Conservation (phyloP, 2,888 invertebrate species). For the Caenorhabditis sp. region DNA sequence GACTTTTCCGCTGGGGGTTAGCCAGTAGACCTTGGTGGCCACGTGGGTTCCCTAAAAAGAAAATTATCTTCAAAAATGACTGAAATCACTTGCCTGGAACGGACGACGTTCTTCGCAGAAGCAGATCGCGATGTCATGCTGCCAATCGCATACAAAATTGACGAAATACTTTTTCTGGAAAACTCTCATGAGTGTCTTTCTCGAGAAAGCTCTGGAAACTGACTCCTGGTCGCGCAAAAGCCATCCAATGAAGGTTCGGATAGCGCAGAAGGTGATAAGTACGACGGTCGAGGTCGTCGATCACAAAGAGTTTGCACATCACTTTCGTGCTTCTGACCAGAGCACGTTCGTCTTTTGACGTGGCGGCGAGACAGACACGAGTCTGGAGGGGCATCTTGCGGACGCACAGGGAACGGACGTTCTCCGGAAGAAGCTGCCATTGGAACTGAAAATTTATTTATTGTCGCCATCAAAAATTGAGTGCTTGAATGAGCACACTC, state of each 20-base stretch:
- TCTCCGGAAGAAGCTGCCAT: slow-evolving; percentile 13
- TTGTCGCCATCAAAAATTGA: neutral
- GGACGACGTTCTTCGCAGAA: slow-evolving; percentile 39
- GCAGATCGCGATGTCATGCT: slow-evolving; percentile 30
- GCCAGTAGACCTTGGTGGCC: slow-evolving; percentile 29
- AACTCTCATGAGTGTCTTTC: neutral
- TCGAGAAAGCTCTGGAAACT: neutral
- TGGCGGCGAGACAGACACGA: slow-evolving; percentile 14
- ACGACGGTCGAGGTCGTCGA: slow-evolving; percentile 29
- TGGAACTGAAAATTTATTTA: slow-evolving; percentile 4
- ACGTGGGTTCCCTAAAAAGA: no score
- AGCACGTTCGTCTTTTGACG: slow-evolving; percentile 28
- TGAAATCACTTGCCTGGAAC: no score
- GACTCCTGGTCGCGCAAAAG: slow-evolving; percentile 6
- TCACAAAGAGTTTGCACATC: slow-evolving; percentile 27
- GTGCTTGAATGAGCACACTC: neutral
- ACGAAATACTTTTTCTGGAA: slow-evolving; percentile 28
- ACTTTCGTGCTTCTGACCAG: slow-evolving; percentile 19
- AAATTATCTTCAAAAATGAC: no score
- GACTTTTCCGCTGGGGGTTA: slow-evolving; percentile 15
- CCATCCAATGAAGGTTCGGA: slow-evolving; percentile 24
- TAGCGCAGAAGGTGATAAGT: slow-evolving; percentile 16
- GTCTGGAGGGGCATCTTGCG: slow-evolving; percentile 33
- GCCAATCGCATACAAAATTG: slow-evolving; percentile 38
- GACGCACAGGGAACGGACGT: slow-evolving; percentile 11